Base-by-base conservation (phyloP, 53 echinoderm and acorn worm genomes). In the Actinopyga echinites region DNA sequence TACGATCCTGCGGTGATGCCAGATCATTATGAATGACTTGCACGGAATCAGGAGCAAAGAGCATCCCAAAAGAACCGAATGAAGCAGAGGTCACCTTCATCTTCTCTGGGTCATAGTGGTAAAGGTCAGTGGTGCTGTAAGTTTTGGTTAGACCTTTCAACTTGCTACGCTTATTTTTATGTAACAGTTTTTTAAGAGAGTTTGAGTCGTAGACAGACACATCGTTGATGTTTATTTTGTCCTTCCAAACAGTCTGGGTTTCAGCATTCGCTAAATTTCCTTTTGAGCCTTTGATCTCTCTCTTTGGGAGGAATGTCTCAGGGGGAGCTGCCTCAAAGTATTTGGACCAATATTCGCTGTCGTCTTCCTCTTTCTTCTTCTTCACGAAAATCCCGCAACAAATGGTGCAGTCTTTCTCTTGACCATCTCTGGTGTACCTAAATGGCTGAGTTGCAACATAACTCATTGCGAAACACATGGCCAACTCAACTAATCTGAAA, bases 401-500 rank as follows among this genome's bases (percentile, higher is more conserved):
- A 55, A 56, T 69, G 2, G 75, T 33, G 22, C 64, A 62, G 12
- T 86, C 86, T 57, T 90, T 92, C 82, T 95, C 95, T 49, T 79
- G 74, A 5, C 95, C 95, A 38, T 87, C 86, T 55, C 56, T 81
- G 38, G 87, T 88, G 88, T 95, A 92, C 25, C 99, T 89, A 86
- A 99, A 94, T 12, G 99, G 99, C 74, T 99, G 99, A 20, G 99
- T 99, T 22, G 99, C 99, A 33, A 99, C 94, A 56, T 78, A 94
- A 64, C 99, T 94, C 99, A 99, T 99, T 29, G 87, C 69, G 28
- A 86, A 81, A 21, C 94, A 99, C 99, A 99, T 99, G 19, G 88
- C 85, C 60, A 99, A 85, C 92, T 99, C 99, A 30, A 92, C 89
- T 19, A 91, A 29, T 15, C 99, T 79, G 79, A 99, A 99, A 22